Conservation (phyloP, 2,888 invertebrate species). For the Agrypnus murinus region DNA sequence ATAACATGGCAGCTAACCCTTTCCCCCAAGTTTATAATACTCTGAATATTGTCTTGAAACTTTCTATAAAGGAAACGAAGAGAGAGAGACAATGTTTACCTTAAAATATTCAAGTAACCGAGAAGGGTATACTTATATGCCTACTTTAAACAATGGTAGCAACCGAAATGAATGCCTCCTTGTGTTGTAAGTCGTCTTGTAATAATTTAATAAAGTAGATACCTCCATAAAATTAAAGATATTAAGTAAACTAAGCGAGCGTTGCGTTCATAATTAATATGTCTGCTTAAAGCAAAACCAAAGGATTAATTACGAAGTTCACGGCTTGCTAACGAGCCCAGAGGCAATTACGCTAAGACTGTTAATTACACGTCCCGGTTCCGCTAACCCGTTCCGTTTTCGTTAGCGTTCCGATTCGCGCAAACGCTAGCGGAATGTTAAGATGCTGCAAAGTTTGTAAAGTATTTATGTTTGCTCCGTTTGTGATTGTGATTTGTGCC, state of each 20-base stretch:
- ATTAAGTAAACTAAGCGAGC: constrained; percentile 65
- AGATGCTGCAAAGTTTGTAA: constrained; percentile 63
- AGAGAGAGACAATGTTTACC: constrained; percentile 21
- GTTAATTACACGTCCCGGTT: constrained; percentile 69
- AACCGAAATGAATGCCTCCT: constrained; percentile 57
- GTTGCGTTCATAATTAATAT: constrained; percentile 70
- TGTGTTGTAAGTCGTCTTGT: constrained; percentile 57
- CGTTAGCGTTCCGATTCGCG: constrained; percentile 50
- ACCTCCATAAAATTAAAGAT: constrained; percentile 52
- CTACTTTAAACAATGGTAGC: constrained; percentile 27
- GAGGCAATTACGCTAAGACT: constrained; percentile 73
- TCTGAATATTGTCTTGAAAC: constrained; percentile 23
- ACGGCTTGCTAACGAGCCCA: constrained; percentile 73
- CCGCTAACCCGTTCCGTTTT: constrained; percentile 51
- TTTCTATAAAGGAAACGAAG: constrained; percentile 4
- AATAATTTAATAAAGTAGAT: constrained; percentile 62
- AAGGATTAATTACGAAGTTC: constrained; percentile 73
- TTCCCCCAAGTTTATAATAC: constrained; percentile 1
- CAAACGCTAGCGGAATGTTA: constrained; percentile 57
- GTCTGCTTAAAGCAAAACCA: constrained; percentile 71
- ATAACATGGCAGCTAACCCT: not conserved
- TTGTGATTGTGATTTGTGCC: constrained; percentile 54
- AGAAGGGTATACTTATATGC: too few species aligned
- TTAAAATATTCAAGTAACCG: constrained; percentile 15
- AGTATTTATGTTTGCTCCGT: constrained; percentile 63